Conservation (phyloP, 2,797 vertebrate species). For the Syngnathus acus region DNA sequence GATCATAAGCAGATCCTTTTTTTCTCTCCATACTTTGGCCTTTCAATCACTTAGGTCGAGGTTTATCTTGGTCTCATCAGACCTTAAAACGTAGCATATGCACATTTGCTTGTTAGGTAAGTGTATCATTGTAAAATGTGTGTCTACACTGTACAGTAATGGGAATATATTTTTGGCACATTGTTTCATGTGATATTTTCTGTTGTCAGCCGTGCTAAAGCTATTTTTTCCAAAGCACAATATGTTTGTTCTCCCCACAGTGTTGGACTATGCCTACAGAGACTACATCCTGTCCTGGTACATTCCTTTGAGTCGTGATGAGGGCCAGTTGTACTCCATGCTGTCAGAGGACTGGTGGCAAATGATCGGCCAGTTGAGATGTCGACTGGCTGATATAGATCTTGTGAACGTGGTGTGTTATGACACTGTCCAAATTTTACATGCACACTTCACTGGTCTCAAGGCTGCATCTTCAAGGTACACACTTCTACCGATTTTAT, state of each 20-base stretch:
- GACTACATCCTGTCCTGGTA: constrained; percentile 97
- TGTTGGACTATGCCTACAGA: constrained; percentile 93
- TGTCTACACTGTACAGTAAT: neutral
- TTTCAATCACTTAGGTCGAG: too few relatives aligned
- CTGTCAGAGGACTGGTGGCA: constrained; percentile 96
- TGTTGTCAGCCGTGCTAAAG: neutral
- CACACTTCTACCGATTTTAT: neutral
- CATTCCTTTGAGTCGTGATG: constrained; percentile 80
- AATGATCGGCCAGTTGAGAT: constrained; percentile 80
- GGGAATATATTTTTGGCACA: neutral
- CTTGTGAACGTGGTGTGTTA: constrained; percentile 88
- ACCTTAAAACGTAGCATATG: neutral
- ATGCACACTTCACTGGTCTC: constrained; percentile 92
- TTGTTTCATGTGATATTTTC: neutral
- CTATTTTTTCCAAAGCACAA: neutral
- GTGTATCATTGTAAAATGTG: neutral
- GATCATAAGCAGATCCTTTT: too few relatives aligned
- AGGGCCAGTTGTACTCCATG: constrained; percentile 89
- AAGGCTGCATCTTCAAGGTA: constrained; percentile 91
- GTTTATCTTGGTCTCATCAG: too few relatives aligned
- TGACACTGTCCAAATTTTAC: constrained; percentile 83
- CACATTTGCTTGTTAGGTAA: neutral
- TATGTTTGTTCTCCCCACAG: constrained; percentile 49
- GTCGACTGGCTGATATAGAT: constrained; percentile 82
- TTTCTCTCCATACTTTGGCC: too few relatives aligned